phyloP scores from a whole-genome alignment of 2,113 vertebrate species.

The Pygoscelis antarcticus region DNA sequence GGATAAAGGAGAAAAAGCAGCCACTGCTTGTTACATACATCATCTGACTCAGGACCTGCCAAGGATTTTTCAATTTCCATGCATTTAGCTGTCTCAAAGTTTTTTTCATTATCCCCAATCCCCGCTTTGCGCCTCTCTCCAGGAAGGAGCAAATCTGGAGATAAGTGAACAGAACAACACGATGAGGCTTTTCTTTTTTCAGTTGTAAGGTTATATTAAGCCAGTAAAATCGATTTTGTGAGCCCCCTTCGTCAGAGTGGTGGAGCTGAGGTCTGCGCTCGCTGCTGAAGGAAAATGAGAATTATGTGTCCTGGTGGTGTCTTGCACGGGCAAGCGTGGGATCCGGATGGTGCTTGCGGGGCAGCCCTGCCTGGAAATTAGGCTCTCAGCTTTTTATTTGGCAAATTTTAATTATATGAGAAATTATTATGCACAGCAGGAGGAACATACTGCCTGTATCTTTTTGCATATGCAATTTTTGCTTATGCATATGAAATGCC shows the following conservation, averaged over 20 bases:
- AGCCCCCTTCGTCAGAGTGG: background rate
- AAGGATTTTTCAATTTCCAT: background rate
- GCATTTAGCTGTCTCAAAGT: background rate
- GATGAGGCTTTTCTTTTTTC: background rate
- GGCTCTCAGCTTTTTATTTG: background rate
- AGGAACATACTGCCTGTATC: background rate
- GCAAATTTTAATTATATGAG: background rate
- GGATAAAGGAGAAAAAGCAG: background rate
- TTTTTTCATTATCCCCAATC: background rate
- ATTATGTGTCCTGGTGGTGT: background rate
- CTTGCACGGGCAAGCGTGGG: rapidly evolving
- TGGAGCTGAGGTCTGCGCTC: background rate
- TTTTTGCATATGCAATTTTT: background rate
- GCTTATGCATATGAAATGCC: too few relatives aligned
- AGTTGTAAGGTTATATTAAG: background rate
- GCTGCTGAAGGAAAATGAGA: background rate
- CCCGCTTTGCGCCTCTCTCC: background rate
- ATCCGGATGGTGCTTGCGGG: background rate
- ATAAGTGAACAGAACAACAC: background rate
- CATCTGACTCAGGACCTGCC: background rate
- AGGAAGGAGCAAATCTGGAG: background rate
- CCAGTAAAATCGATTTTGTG: background rate
- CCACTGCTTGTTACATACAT: background rate
- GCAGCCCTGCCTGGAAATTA: background rate
- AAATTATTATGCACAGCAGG: background rate